A percentile compares a stretch with the other conserved stretches of the same genome.
These are phyloP conservation scores for Odocoileus virginianus DNA, from an alignment of 2,113 vertebrate genomes.

Conservation along the genomic window DNA sequence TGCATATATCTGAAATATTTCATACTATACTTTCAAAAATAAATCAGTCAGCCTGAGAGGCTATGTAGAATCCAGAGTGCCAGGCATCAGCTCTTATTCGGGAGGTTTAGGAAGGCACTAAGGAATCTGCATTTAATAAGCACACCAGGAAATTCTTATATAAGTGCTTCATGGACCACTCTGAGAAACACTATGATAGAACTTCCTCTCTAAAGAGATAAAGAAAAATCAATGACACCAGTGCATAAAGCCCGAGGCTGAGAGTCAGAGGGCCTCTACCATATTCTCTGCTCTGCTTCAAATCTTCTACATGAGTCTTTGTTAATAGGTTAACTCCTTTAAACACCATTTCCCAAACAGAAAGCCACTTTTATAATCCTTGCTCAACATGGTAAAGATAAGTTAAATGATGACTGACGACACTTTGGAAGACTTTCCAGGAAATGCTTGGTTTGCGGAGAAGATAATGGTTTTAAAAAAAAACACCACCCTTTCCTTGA, in stretches of 20 bases:
- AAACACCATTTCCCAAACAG: not conserved
- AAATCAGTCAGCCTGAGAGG: not conserved
- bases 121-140: not conserved
- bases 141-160: not conserved
- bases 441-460: not conserved
- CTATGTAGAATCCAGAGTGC: not conserved
- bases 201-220: not conserved
- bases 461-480: not conserved
- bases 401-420: not conserved
- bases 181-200: not conserved
- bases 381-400: not conserved
- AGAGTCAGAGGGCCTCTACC: not conserved
- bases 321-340: not conserved
- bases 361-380: constrained; percentile 1
- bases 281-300: not conserved
- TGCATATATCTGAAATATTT: not conserved
- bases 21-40: not conserved
- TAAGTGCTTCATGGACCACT: not conserved
- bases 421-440: not conserved
- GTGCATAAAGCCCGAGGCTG: not conserved
- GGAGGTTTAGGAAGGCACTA: not conserved
- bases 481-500: not conserved
- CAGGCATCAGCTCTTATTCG: not conserved
- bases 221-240: not conserved
- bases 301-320: not conserved